A percentile compares a stretch with the other conserved stretches of the same genome.
Conservation (phyloP, 2,113 vertebrate genomes). For the Recurvirostra avosetta region DNA sequence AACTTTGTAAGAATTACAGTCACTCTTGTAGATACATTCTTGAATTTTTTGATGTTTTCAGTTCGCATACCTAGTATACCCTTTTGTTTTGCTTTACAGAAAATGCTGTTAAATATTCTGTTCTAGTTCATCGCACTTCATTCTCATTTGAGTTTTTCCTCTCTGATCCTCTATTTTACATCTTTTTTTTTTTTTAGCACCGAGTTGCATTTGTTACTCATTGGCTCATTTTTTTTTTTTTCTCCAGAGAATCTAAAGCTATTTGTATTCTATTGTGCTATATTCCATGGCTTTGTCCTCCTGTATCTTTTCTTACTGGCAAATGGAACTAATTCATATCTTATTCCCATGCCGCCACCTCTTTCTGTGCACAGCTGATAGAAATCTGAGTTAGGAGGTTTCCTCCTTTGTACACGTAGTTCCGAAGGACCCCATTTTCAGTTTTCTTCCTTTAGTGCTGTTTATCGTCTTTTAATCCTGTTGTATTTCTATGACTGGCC, state of each 20-base stretch:
- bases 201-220: neutral
- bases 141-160: neutral
- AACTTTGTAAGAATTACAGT: neutral
- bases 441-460: neutral
- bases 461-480: neutral
- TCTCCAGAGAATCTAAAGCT: neutral
- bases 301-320: neutral
- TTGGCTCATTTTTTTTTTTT: neutral
- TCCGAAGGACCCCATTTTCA: neutral
- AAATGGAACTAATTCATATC: neutral
- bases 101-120: neutral
- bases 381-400: neutral
- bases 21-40: neutral
- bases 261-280: neutral
- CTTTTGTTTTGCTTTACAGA: neutral
- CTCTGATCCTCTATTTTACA: neutral
- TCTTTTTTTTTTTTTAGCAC: too few species aligned
- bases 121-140: neutral
- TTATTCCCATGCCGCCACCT: neutral
- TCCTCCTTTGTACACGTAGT: neutral
- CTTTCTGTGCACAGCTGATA: neutral
- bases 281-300: neutral
- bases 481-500: neutral
- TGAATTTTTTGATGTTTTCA: neutral
- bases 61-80: neutral